Conservation (phyloP, 2,797 vertebrate species). For the Hyperoplus lanceolatus region DNA sequence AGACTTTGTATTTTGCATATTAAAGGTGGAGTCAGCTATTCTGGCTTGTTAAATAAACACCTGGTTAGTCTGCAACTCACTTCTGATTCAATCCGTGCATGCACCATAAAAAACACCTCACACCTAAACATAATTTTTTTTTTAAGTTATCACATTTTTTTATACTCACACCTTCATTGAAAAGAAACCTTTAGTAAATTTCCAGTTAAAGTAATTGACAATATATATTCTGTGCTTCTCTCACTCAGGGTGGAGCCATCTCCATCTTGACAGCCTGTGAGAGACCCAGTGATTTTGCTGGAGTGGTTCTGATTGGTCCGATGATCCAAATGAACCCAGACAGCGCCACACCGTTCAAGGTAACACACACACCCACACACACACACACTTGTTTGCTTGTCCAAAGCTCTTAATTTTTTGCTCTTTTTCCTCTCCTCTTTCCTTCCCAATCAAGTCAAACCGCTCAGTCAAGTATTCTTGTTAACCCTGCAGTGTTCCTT, state of each 20-base stretch:
- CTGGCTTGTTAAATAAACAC: not conserved
- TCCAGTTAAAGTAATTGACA: not conserved
- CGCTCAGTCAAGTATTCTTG: slow-evolving; percentile 4
- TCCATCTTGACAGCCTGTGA: slow-evolving; percentile 92
- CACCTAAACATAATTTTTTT: too few species aligned
- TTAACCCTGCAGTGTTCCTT: not conserved
- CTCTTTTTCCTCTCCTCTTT: not conserved
- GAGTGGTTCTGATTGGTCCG: slow-evolving; percentile 93
- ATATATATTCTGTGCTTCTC: not conserved
- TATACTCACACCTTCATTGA: not conserved
- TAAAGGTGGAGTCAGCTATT: not conserved
- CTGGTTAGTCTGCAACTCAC: not conserved
- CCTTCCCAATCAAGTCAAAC: not conserved
- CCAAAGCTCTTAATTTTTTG: not conserved
- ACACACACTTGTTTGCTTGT: not conserved
- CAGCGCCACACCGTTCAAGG: slow-evolving; percentile 95
- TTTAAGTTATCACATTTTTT: too few species aligned
- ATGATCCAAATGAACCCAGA: slow-evolving; percentile 95
- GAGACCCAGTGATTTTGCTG: slow-evolving; percentile 89
- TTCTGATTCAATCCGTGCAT: not conserved
- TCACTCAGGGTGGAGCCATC: slow-evolving; percentile 92
- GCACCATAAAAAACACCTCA: too few species aligned
- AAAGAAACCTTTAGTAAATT: not conserved
- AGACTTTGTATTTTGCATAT: not conserved
- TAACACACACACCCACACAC: slow-evolving; percentile 60